These are phyloP conservation scores for Ectropis grisescens DNA, from an alignment of 1,140 invertebrate species.

Conservation along the genomic window DNA sequence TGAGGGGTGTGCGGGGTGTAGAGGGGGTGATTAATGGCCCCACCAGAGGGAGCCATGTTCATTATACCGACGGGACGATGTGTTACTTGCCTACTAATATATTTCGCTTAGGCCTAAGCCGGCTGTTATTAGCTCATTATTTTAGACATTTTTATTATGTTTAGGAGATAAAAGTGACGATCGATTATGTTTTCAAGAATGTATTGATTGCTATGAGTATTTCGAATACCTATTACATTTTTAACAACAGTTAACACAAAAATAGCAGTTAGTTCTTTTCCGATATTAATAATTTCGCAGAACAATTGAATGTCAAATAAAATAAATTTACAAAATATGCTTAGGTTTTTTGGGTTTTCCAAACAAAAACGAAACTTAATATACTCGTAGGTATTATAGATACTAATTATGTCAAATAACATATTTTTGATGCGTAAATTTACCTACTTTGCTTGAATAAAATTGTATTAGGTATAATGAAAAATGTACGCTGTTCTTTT, in stretches of 20 bases:
- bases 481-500: too few species aligned
- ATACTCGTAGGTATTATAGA: too few species aligned
- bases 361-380: too few species aligned
- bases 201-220: constrained; percentile 16
- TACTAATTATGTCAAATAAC: too few species aligned
- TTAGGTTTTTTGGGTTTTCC: too few species aligned
- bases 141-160: constrained; percentile 62
- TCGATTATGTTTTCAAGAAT: constrained; percentile 25
- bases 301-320: background rate
- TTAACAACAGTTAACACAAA: background rate
- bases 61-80: constrained; percentile 63
- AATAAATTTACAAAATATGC: too few species aligned
- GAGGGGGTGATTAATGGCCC: constrained; percentile 56
- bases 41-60: constrained; percentile 62
- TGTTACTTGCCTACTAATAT: constrained; percentile 66
- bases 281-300: background rate
- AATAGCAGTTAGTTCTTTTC: background rate
- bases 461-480: too few species aligned
- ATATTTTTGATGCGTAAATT: too few species aligned
- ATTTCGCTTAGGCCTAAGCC: constrained; percentile 43
- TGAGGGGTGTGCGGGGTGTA: constrained; percentile 27
- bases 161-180: constrained; percentile 32
- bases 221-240: background rate
- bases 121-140: constrained; percentile 59
- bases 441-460: too few species aligned